Conservation (phyloP, 1,140 invertebrate species). For the Drosophila trapezifrons region DNA sequence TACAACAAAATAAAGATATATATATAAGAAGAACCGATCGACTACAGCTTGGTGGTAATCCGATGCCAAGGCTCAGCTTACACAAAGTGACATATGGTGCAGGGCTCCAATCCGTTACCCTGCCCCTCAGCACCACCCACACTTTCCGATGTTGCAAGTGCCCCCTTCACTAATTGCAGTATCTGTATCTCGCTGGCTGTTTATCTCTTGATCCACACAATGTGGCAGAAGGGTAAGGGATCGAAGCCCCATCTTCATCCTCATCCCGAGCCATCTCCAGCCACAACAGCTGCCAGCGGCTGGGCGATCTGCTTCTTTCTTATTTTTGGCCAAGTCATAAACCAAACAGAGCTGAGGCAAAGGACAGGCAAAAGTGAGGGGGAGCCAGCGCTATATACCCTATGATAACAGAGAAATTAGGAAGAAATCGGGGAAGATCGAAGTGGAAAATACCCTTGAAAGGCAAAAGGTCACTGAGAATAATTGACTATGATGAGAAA, state of each 20-base stretch:
- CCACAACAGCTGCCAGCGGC: constrained; percentile 64
- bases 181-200: constrained; percentile 56
- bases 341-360: constrained; percentile 52
- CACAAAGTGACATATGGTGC: constrained; percentile 68
- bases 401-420: constrained; percentile 10
- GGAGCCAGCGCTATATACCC: constrained; percentile 4
- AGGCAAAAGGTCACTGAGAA: no score
- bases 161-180: constrained; percentile 71
- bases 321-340: constrained; percentile 77
- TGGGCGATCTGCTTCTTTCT: constrained; percentile 48
- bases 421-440: neutral
- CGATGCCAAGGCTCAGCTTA: constrained; percentile 66
- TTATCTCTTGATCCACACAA: constrained; percentile 64
- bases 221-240: constrained; percentile 67
- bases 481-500: no score
- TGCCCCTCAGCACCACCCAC: constrained; percentile 22
- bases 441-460: neutral
- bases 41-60: constrained; percentile 57
- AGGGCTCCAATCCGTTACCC: neutral
- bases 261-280: constrained; percentile 10
- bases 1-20: neutral
- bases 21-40: constrained; percentile 3
- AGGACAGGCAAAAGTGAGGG: constrained; percentile 7
- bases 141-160: constrained; percentile 33
- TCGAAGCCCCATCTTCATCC: neutral